Percentiles rank a stretch among this genome's conserved stretches.
Evolutionary conservation across 2,888 invertebrate genomes (phyloP).

Genomic region (Polydrusus pterygomalis): DNA sequence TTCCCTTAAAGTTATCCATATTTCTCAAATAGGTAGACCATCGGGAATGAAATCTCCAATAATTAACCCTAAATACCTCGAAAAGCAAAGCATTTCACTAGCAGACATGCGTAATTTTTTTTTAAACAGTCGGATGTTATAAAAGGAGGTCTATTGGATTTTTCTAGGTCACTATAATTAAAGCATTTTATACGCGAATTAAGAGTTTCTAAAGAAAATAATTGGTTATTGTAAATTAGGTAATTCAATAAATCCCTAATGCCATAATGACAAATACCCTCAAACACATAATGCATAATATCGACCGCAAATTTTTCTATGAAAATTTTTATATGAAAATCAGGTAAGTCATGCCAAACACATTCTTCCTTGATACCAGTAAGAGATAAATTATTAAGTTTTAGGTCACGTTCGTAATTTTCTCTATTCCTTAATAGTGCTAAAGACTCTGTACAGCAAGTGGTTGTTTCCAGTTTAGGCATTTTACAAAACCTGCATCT

Average conservation of each 20-base stretch:
- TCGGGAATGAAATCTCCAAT: slow-evolving; percentile 56
- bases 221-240: slow-evolving; percentile 1
- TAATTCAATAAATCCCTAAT: background rate
- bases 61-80: slow-evolving; percentile 53
- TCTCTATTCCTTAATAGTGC: slow-evolving; percentile 22
- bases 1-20: slow-evolving; percentile 26
- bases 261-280: slow-evolving; percentile 17
- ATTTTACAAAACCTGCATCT: no score
- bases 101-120: slow-evolving; percentile 57
- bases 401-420: slow-evolving; percentile 29
- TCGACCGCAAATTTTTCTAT: slow-evolving; percentile 59
- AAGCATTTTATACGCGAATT: slow-evolving; percentile 3
- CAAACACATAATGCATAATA: slow-evolving; percentile 60
- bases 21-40: slow-evolving; percentile 12
- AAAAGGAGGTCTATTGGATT: slow-evolving; percentile 31
- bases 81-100: slow-evolving; percentile 56
- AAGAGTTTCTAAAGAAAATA: slow-evolving; percentile 3
- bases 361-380: slow-evolving; percentile 59
- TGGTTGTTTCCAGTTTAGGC: slow-evolving; percentile 7
- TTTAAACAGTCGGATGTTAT: slow-evolving; percentile 45
- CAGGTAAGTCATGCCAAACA: background rate
- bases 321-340: slow-evolving; percentile 59
- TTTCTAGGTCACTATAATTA: slow-evolving; percentile 52
- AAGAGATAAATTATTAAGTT: slow-evolving; percentile 21
- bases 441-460: background rate